Evolutionary conservation across 2,888 invertebrate genomes (phyloP).

Genomic region (Tinea trinotella): DNA sequence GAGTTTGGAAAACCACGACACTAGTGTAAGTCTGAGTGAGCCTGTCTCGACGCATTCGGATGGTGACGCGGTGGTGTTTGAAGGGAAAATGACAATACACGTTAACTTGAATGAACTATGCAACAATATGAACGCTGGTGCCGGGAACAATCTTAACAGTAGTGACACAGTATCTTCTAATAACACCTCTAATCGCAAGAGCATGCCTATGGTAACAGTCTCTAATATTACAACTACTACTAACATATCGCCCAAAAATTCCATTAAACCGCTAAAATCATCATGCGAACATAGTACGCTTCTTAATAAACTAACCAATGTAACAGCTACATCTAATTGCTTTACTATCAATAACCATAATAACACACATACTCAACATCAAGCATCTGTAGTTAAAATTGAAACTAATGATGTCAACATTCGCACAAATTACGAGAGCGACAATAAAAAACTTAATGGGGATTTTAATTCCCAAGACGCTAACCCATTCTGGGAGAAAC

Average conservation of each 20-base stretch:
- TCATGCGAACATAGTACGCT: constrained; percentile 37
- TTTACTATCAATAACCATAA: constrained; percentile 24
- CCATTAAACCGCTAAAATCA: constrained; percentile 60
- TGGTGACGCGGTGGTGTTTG: constrained; percentile 65
- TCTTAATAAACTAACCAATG: constrained; percentile 41
- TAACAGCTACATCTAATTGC: constrained; percentile 36
- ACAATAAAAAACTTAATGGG: constrained; percentile 25
- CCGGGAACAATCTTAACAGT: constrained; percentile 48
- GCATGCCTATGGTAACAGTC: constrained; percentile 72
- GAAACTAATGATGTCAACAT: background rate
- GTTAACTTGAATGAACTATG: constrained; percentile 67
- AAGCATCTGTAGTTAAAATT: background rate
- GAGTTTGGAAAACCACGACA: constrained; percentile 68
- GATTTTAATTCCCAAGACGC: constrained; percentile 45
- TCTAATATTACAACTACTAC: constrained; percentile 70
- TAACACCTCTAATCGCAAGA: constrained; percentile 53
- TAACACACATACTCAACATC: background rate
- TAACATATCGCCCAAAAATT: constrained; percentile 67
- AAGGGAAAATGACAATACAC: constrained; percentile 70
- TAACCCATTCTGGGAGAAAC: constrained; percentile 64
- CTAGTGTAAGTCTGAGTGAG: constrained; percentile 71
- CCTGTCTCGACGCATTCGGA: constrained; percentile 59
- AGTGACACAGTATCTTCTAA: constrained; percentile 41
- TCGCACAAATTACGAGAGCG: constrained; percentile 27
- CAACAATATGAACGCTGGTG: constrained; percentile 60